Evolutionary conservation across 1,140 invertebrate species (phyloP).

Genomic region (Hermetia illucens): DNA sequence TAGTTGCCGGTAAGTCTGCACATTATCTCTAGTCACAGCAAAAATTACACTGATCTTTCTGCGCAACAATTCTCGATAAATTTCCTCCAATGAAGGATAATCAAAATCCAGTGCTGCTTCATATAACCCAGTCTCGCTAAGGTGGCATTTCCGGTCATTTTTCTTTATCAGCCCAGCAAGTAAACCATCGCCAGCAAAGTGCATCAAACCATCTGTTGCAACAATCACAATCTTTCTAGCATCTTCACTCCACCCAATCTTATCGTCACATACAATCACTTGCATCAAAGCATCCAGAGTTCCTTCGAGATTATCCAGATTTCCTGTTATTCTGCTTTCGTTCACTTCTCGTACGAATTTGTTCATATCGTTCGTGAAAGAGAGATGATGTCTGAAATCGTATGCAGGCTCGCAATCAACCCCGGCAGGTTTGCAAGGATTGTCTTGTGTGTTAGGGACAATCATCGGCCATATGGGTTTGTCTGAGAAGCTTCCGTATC

Average conservation of each 20-base stretch:
- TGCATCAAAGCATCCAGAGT: slow-evolving; percentile 99
- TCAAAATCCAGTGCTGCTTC: slow-evolving; percentile 37
- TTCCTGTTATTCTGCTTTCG: slow-evolving; percentile 69
- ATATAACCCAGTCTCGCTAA: slow-evolving; percentile 39
- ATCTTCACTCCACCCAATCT: slow-evolving; percentile 42
- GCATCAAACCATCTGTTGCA: slow-evolving; percentile 45
- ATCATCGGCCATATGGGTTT: slow-evolving; percentile 68
- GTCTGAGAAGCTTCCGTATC: slow-evolving; percentile 75
- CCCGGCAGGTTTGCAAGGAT: slow-evolving; percentile 38
- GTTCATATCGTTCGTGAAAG: slow-evolving; percentile 40
- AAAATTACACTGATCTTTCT: slow-evolving; percentile 48
- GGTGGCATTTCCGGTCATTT: slow-evolving; percentile 39
- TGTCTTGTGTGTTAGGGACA: slow-evolving; percentile 28
- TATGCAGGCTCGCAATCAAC: slow-evolving; percentile 47
- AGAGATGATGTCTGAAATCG: slow-evolving; percentile 52
- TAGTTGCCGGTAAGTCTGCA: slow-evolving; percentile 36
- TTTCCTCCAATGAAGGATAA: slow-evolving; percentile 46
- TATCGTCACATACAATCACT: slow-evolving; percentile 70
- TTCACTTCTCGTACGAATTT: slow-evolving; percentile 43
- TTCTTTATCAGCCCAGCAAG: slow-evolving; percentile 33
- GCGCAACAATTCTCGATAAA: slow-evolving; percentile 36
- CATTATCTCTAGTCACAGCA: slow-evolving; percentile 38
- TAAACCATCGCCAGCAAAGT: slow-evolving; percentile 46
- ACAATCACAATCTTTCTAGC: slow-evolving; percentile 46
- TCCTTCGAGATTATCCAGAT: slow-evolving; percentile 94